Percentiles rank a stretch among this genome's conserved stretches.
These are phyloP conservation scores for Metridium senile DNA, from an alignment of 92 coral and sea anemone genomes.

Conservation along the genomic window DNA sequence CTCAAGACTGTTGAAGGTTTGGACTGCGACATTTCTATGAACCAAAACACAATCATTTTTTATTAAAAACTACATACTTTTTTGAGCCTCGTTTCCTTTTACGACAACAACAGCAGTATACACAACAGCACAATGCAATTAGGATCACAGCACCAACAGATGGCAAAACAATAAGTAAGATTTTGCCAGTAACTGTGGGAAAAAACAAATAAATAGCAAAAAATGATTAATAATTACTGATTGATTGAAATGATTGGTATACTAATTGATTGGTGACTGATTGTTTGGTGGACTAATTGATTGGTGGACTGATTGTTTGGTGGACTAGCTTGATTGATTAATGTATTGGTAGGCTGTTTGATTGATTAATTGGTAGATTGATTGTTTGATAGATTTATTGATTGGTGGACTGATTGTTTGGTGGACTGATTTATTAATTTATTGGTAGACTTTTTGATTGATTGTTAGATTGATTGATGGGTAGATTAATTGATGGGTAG, in stretches of 20 bases:
- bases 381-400: no score
- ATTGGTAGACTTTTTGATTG: no score
- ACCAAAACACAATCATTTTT: no score
- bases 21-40: no score
- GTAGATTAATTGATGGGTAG: neutral
- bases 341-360: no score
- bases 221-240: neutral
- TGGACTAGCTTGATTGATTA: no score
- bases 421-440: no score
- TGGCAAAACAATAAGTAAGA: constrained; percentile 74
- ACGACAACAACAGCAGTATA: constrained; percentile 89
- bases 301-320: no score
- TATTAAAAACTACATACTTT: constrained; percentile 49
- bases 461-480: neutral
- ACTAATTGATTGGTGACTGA: neutral
- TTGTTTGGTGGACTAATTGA: no score
- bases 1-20: no score
- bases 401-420: no score
- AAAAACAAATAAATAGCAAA: neutral
- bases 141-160: constrained; percentile 65
- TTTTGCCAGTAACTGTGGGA: constrained; percentile 68
- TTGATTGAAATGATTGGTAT: neutral
- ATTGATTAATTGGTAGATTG: no score
- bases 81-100: constrained; percentile 58
- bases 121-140: constrained; percentile 57